phyloP scores from a whole-genome alignment of 2,888 invertebrate species.

The Acheta domesticus region DNA sequence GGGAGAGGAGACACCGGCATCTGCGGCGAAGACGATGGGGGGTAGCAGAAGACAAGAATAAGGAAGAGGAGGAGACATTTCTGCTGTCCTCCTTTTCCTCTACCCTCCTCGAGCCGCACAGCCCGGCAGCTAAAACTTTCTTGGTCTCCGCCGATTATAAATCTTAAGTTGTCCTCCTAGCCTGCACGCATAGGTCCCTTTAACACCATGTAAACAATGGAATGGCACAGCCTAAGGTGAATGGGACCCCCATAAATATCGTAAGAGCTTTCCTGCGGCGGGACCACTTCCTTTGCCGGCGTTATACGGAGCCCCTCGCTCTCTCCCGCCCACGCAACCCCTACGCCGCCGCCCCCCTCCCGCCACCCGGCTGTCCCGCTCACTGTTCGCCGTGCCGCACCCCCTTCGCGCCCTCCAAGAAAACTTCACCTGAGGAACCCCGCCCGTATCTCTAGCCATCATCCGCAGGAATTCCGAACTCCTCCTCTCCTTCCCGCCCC shows the following conservation, averaged over 20 bases:
- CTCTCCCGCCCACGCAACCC: not conserved
- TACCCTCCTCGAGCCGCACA: not conserved
- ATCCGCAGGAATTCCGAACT: conserved; percentile 9
- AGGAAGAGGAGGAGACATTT: not conserved
- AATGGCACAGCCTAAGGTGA: conserved; percentile 48
- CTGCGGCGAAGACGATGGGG: not conserved
- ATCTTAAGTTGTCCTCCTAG: conserved; percentile 18
- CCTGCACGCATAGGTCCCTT: conserved; percentile 18
- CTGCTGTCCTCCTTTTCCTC: not conserved
- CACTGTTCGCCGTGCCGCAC: not conserved
- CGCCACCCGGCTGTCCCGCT: not conserved
- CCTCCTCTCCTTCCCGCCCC: not conserved
- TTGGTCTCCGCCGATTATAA: conserved; percentile 9
- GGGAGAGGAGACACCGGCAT: not conserved
- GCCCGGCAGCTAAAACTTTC: not conserved
- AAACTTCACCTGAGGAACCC: conserved; percentile 11
- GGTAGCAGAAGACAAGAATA: not conserved
- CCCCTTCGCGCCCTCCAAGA: not conserved
- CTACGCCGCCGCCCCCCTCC: not conserved
- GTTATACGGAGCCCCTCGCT: not conserved
- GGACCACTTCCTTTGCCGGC: conserved; percentile 1
- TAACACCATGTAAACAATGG: conserved; percentile 47
- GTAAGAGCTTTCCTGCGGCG: conserved; percentile 18
- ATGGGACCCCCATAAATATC: conserved; percentile 50
- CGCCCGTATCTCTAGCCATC: conserved; percentile 1